Conservation (phyloP, 2,888 invertebrate species). For the Hemicrepidius hirtus region DNA sequence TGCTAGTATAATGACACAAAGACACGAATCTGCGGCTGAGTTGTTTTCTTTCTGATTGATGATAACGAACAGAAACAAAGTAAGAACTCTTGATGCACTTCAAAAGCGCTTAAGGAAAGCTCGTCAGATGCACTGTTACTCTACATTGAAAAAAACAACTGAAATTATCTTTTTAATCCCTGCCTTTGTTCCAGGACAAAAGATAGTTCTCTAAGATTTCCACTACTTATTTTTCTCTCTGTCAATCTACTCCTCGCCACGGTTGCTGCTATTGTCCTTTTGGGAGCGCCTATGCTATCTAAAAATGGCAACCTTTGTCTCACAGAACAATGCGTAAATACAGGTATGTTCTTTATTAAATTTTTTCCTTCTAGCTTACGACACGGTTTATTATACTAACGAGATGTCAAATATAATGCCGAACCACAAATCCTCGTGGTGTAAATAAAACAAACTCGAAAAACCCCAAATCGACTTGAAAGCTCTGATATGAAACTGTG, state of each 20-base stretch:
- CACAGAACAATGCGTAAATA: conserved; percentile 78
- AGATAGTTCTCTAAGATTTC: conserved; percentile 56
- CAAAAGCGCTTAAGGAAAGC: conserved; percentile 15
- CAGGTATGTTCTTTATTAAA: conserved; percentile 71
- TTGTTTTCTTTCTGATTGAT: conserved; percentile 10
- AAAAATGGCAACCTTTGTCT: conserved; percentile 73
- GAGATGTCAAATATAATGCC: neutral
- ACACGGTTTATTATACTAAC: conserved; percentile 10
- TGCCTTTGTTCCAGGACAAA: conserved; percentile 60
- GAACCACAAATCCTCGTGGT: neutral
- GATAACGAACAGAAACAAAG: conserved; percentile 11
- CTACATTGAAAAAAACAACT: conserved; percentile 23
- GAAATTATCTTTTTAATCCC: conserved; percentile 34
- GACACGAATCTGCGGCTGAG: neutral
- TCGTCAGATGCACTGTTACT: conserved; percentile 2
- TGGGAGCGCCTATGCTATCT: conserved; percentile 72
- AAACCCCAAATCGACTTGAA: conserved; percentile 23
- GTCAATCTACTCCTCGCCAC: conserved; percentile 74
- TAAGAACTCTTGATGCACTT: conserved; percentile 15
- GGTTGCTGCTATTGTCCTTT: conserved; percentile 73
- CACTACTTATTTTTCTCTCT: conserved; percentile 60
- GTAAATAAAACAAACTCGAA: conserved; percentile 23
- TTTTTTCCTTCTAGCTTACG: conserved; percentile 20
- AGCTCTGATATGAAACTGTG: conserved; percentile 1
- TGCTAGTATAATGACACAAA: neutral